Percentiles rank a stretch among this genome's conserved stretches.
phyloP scores from a whole-genome alignment of 1,140 invertebrate genomes.

The Dryas iulia region DNA sequence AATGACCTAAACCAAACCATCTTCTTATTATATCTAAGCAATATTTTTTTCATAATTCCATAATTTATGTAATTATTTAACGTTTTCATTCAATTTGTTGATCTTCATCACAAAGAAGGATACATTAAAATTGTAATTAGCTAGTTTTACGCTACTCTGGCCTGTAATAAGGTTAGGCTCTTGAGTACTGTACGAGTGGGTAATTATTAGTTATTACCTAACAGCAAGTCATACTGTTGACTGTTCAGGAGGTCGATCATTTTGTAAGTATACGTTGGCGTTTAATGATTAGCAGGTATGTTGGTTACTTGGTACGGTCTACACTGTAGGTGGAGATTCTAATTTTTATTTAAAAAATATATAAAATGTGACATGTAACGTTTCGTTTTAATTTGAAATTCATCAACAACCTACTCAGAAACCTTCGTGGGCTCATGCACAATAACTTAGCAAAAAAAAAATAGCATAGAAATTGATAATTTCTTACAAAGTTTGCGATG shows the following conservation, averaged over 20 bases:
- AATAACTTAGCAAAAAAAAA: too few species aligned
- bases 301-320: not conserved
- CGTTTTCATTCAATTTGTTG: not conserved
- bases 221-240: not conserved
- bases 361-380: too few species aligned
- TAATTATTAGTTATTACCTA: not conserved
- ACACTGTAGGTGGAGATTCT: not conserved
- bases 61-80: conserved; percentile 4
- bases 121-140: not conserved
- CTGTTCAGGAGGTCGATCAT: conserved; percentile 1
- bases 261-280: not conserved
- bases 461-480: too few species aligned
- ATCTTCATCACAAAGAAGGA: not conserved
- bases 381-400: too few species aligned
- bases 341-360: not conserved
- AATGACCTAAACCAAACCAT: conserved; percentile 19
- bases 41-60: conserved; percentile 28
- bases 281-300: not conserved
- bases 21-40: conserved; percentile 37
- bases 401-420: too few species aligned
- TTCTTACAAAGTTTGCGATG: too few species aligned
- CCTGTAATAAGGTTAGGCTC: not conserved
- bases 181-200: not conserved
- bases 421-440: too few species aligned
- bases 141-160: not conserved